Percentiles rank a stretch among this genome's conserved stretches.
phyloP scores from a whole-genome alignment of 2,113 vertebrate species.

The Apteryx mantelli region DNA sequence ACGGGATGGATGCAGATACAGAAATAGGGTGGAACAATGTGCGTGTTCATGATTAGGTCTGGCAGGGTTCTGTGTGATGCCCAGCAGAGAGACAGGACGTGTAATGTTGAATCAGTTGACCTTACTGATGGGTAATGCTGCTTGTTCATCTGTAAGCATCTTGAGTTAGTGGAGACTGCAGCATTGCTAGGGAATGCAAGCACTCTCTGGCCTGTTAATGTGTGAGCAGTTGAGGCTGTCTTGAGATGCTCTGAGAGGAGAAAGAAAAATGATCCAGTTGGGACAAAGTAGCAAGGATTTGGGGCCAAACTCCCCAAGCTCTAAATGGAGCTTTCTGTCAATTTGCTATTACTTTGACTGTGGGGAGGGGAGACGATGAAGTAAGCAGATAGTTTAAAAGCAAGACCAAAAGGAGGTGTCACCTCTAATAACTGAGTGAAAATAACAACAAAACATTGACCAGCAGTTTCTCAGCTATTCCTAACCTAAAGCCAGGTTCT shows the following conservation, averaged over 20 bases:
- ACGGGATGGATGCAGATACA: neutral
- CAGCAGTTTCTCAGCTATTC: neutral
- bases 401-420: neutral
- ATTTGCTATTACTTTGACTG: neutral
- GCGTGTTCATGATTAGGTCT: neutral
- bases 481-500: neutral
- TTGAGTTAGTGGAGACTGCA: neutral
- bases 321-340: neutral
- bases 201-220: neutral
- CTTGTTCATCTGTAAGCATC: neutral
- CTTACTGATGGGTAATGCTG: neutral
- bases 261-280: neutral
- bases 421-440: neutral
- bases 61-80: neutral
- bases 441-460: neutral
- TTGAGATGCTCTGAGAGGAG: neutral
- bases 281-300: neutral
- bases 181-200: neutral
- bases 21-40: rapidly evolving
- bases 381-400: neutral
- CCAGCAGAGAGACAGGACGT: neutral
- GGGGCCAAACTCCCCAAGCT: neutral
- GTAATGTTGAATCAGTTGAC: neutral
- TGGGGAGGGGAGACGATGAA: neutral
- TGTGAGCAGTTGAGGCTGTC: neutral